These are phyloP conservation scores for Sebastes kiyomatsui DNA, from an alignment of 2,797 vertebrate species.

Conservation along the genomic window DNA sequence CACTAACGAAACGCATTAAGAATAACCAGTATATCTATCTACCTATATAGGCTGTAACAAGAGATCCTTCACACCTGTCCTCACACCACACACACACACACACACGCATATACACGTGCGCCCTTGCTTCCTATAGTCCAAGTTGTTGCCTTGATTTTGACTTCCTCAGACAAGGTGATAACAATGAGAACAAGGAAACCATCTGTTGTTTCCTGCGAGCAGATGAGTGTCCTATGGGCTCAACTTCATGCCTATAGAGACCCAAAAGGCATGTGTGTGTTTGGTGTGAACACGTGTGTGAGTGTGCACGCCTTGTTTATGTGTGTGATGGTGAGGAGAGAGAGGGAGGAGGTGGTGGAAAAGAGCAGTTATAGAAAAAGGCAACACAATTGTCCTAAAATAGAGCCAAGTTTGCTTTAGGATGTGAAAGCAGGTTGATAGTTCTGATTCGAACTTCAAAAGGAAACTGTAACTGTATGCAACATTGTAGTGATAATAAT, in stretches of 20 bases:
- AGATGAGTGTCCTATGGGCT: slow-evolving; percentile 72
- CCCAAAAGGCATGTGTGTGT: not conserved
- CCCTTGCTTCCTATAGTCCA: slow-evolving; percentile 15
- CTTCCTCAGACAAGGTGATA: slow-evolving; percentile 66
- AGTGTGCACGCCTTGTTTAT: not conserved
- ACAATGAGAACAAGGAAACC: slow-evolving; percentile 65
- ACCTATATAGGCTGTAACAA: no score
- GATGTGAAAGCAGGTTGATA: no score
- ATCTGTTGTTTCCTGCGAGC: slow-evolving; percentile 71
- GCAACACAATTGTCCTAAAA: not conserved
- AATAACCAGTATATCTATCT: not conserved
- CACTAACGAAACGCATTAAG: slow-evolving; percentile 11
- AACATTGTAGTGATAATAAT: not conserved
- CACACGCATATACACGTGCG: not conserved
- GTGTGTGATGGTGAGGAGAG: not conserved
- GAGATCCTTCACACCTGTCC: slow-evolving; percentile 29
- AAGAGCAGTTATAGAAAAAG: not conserved
- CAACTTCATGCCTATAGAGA: slow-evolving; percentile 54
- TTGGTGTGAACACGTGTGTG: not conserved
- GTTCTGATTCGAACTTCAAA: not conserved
- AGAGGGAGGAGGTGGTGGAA: not conserved
- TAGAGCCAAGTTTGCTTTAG: not conserved
- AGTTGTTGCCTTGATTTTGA: slow-evolving; percentile 54
- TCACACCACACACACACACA: not conserved
- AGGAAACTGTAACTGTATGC: not conserved